Base-by-base conservation (phyloP, 2,888 invertebrate genomes). In the Nemotelus nigrinus region DNA sequence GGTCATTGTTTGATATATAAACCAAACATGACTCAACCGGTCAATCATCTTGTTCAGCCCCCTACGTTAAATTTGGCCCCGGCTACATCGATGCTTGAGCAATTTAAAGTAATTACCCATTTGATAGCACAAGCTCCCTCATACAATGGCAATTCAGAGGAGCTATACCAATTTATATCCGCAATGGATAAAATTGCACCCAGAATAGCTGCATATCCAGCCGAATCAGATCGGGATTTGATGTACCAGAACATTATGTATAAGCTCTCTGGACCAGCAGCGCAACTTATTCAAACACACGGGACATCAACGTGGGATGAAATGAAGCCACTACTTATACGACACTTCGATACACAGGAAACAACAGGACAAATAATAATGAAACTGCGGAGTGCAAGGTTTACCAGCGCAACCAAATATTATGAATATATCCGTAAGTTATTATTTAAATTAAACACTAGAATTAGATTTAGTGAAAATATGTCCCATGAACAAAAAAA, bases 401-500 rank as follows among this genome's bases (percentile, higher is more conserved):
- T 50, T 50, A 50, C 53, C 5, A 50, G 8, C 53, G 53, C 8
- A 50, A 58, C 7, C 6, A 58, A 58, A n/a, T 58, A 58, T n/a
- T 58, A 7, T n/a, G 58, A 58, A n/a, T 58, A 58, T 7, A 58
- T 58, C 58, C 58, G 58, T 58, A 58, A n/a, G 58, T 58, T 58
- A 58, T 58, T 7, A n/a, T 58, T 5, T 58, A 58, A 58, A 58
- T 8, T n/a, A n/a, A 58, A 50, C 53, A 50, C 25, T 58, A 58
- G 58, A n/a, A 58, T 58, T 58, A 58, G 58, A n/a, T n/a, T n/a
- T 58, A 58, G 25, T 58, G 58, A 50, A 50, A 50, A 50, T 50
- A 50, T 50, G 53, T 50, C 53, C 53, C 6, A 6, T 8, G 53
- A 50, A 50, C 53, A 50, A 50, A 50, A 50, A 50, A 50, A 50